Evolutionary conservation across 1,140 invertebrate genomes (phyloP).

Genomic region (Xylocopa sonorina): DNA sequence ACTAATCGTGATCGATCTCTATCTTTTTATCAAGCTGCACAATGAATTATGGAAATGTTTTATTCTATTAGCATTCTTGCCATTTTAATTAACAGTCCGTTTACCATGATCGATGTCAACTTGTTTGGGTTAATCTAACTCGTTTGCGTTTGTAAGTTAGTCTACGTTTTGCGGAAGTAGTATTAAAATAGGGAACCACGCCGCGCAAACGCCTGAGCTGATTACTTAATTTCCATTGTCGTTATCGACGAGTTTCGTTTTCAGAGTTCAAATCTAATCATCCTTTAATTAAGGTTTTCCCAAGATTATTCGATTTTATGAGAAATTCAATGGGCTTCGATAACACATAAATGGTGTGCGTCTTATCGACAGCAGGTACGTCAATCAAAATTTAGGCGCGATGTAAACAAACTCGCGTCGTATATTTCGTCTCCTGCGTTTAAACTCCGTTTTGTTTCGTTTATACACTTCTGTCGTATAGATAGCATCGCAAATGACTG

Average conservation of each 20-base stretch:
- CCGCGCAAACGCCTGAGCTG: neutral
- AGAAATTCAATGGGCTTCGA: neutral
- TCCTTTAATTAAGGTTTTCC: neutral
- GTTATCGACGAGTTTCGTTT: neutral
- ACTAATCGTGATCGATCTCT: no score
- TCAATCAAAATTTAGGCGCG: neutral
- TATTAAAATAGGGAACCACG: no score
- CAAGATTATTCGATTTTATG: neutral
- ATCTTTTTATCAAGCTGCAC: no score
- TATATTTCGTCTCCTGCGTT: accelerated
- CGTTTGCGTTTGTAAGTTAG: no score
- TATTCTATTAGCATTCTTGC: no score
- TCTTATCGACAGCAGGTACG: neutral
- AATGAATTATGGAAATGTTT: no score
- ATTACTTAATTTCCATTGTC: neutral
- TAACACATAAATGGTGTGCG: neutral
- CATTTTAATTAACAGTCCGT: no score
- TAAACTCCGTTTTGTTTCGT: neutral
- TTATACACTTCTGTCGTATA: no score
- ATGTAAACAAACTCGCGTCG: slow-evolving; percentile 1
- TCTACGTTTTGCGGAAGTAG: neutral
- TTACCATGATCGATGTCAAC: no score
- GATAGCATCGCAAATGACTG: no score
- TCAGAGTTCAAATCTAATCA: neutral
- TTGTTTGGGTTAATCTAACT: no score